phyloP scores from a whole-genome alignment of 35 echinoderm and acorn worm genomes.

The Ophioderma brevispina region DNA sequence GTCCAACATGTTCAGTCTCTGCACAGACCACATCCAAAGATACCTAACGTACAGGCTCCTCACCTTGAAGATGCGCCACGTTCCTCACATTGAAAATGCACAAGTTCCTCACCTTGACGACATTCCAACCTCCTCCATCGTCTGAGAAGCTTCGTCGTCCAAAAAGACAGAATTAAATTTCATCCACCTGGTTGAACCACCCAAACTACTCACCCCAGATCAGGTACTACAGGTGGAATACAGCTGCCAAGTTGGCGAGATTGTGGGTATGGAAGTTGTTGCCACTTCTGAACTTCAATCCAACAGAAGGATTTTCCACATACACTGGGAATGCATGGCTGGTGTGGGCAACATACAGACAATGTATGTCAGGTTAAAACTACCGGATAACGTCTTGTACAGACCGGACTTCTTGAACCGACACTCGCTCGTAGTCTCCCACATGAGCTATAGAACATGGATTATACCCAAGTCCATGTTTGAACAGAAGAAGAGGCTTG shows the following conservation, averaged over 20 bases:
- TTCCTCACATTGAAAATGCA: too few relatives aligned
- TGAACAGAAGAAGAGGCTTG: neutral
- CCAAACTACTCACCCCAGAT: neutral
- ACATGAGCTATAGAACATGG: constrained; percentile 1
- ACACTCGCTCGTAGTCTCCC: neutral
- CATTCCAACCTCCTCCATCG: neutral
- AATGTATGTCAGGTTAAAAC: neutral
- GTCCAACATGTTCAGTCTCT: neutral
- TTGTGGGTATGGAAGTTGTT: neutral
- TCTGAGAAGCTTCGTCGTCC: neutral
- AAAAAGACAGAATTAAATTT: neutral
- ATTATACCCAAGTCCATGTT: neutral
- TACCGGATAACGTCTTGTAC: constrained; percentile 10
- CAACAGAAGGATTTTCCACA: neutral
- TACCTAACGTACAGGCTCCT: neutral
- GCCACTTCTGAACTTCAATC: neutral
- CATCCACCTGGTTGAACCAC: neutral
- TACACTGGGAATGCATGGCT: neutral
- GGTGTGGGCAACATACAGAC: neutral
- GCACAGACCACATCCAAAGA: neutral
- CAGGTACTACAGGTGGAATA: constrained; percentile 7
- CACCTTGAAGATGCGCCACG: neutral
- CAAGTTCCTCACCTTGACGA: neutral
- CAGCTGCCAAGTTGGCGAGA: neutral
- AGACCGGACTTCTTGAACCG: constrained; percentile 13